These are phyloP conservation scores for Chironomus tepperi DNA, from an alignment of 1,140 invertebrate species.

Conservation along the genomic window DNA sequence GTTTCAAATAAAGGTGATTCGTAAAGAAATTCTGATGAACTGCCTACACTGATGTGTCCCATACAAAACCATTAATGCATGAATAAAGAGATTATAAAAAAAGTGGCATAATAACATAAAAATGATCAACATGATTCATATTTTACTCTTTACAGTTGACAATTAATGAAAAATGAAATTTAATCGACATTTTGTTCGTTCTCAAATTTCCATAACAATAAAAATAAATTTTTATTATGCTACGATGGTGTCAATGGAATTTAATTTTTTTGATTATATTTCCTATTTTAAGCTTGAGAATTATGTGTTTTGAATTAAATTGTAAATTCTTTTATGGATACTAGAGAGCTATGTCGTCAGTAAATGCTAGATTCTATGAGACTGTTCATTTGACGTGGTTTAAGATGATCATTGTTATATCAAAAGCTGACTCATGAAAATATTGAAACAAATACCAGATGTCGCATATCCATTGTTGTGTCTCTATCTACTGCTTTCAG, in stretches of 20 bases:
- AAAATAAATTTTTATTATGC: neutral
- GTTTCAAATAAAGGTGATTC: constrained; percentile 13
- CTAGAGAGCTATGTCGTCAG: no score
- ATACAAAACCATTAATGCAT: neutral
- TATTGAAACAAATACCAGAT: no score
- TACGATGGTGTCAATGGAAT: neutral
- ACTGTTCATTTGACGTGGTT: no score
- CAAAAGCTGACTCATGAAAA: no score
- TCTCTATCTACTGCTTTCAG: no score
- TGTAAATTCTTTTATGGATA: no score
- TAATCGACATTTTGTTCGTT: neutral
- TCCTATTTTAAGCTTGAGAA: neutral
- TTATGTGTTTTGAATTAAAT: neutral
- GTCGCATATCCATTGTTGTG: no score
- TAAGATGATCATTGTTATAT: no score
- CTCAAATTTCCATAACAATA: neutral
- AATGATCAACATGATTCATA: neutral
- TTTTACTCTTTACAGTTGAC: neutral
- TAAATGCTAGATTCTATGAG: no score
- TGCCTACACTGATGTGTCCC: neutral
- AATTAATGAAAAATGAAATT: neutral
- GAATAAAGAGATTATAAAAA: neutral
- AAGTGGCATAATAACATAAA: neutral
- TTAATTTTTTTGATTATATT: neutral
- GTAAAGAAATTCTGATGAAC: constrained; percentile 7